phyloP scores from a whole-genome alignment of 2,113 vertebrate species.

The Bungarus multicinctus region DNA sequence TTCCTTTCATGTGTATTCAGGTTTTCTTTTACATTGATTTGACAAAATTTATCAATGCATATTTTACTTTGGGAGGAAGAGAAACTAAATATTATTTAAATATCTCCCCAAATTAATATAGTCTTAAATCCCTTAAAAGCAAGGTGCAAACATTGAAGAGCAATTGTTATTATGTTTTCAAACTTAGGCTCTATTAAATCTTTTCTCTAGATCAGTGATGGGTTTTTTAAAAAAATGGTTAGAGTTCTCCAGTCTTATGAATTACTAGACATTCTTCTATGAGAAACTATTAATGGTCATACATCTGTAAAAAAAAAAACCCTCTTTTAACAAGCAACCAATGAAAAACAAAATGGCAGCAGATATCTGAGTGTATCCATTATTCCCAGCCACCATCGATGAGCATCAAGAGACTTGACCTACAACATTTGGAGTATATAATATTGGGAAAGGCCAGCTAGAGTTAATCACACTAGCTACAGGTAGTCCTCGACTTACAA shows the following conservation, averaged over 20 bases:
- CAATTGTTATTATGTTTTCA: neutral
- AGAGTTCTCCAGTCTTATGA: neutral
- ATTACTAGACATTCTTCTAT: neutral
- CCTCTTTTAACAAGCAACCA: neutral
- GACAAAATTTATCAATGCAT: fast-evolving
- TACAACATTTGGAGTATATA: neutral
- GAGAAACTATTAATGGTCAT: neutral
- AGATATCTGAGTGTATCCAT: neutral
- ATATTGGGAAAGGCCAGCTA: neutral
- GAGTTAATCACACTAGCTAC: neutral
- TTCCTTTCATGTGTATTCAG: neutral
- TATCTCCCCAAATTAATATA: neutral
- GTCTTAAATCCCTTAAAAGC: neutral
- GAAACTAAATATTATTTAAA: neutral
- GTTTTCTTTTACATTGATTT: neutral
- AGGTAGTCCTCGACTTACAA: no score
- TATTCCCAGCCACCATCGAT: neutral
- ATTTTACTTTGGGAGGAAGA: neutral
- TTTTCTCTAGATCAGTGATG: neutral
- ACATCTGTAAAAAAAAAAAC: neutral
- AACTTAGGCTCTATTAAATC: neutral
- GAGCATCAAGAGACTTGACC: neutral
- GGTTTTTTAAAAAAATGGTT: no score
- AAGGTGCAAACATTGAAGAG: neutral
- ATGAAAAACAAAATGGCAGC: neutral